Percentiles rank a stretch among this genome's conserved stretches.
phyloP scores from a whole-genome alignment of 2,888 invertebrate genomes.

The Hypercompe scribonia region DNA sequence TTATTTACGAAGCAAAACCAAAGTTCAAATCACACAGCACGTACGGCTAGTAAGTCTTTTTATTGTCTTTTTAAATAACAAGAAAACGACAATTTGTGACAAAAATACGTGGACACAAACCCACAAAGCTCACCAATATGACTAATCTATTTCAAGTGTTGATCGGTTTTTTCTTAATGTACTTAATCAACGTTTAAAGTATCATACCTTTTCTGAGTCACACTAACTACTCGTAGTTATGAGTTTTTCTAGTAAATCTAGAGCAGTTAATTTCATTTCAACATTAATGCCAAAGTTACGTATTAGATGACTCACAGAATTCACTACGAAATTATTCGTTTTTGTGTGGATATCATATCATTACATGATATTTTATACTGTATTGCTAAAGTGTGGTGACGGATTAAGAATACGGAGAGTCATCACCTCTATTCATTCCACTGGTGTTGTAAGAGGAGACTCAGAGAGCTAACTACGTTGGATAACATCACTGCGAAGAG shows the following conservation, averaged over 20 bases:
- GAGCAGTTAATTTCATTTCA: slow-evolving; percentile 12
- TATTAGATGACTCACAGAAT: background rate
- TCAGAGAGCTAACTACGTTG: too few species aligned
- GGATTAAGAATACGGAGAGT: too few species aligned
- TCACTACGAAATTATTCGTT: background rate
- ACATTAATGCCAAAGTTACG: slow-evolving; percentile 1
- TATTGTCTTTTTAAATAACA: too few species aligned
- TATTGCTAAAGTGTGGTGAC: too few species aligned
- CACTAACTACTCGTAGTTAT: background rate
- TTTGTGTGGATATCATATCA: background rate
- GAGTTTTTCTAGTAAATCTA: background rate
- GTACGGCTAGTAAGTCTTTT: too few species aligned
- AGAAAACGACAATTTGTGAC: background rate
- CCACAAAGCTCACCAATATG: background rate
- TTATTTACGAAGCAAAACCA: too few species aligned
- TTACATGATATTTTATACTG: background rate
- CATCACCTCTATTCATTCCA: too few species aligned
- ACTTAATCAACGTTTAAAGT: background rate
- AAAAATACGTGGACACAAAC: background rate
- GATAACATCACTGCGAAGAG: too few species aligned
- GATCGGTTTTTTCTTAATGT: background rate
- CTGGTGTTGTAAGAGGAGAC: too few species aligned
- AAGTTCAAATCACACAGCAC: too few species aligned
- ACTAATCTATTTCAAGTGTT: background rate
- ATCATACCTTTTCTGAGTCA: slow-evolving; percentile 3